Conservation (phyloP, 2,888 invertebrate species). For the Epirrita christyi region DNA sequence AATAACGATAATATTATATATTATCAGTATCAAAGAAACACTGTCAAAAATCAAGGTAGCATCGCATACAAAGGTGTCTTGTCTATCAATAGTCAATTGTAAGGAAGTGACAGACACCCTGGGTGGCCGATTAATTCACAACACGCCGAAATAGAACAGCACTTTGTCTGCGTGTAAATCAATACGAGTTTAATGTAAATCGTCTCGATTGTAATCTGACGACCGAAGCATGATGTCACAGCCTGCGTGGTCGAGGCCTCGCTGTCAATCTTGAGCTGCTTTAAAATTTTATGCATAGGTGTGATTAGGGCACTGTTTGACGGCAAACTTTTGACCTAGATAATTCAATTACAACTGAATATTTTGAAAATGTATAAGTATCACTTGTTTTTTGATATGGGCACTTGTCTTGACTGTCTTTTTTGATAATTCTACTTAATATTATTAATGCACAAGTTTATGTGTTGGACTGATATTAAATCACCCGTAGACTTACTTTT, state of each 20-base stretch:
- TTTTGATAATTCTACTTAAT: no score
- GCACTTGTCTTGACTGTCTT: no score
- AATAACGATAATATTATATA: background rate
- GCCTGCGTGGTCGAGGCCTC: constrained; percentile 51
- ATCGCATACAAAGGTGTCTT: constrained; percentile 18
- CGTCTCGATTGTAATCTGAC: constrained; percentile 73
- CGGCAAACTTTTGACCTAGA: background rate
- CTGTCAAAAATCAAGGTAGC: constrained; percentile 29
- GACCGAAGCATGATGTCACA: constrained; percentile 67
- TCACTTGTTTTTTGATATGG: background rate
- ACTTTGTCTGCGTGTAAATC: constrained; percentile 67
- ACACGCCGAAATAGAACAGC: constrained; percentile 61
- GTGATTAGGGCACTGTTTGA: background rate
- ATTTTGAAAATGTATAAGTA: no score
- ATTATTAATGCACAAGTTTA: no score
- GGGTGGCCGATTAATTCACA: constrained; percentile 71
- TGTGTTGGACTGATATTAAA: background rate
- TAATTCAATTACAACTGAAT: background rate
- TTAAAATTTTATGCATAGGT: constrained; percentile 44
- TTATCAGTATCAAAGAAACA: constrained; percentile 11
- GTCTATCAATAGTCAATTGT: constrained; percentile 24
- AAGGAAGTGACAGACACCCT: constrained; percentile 40
- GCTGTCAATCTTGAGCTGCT: constrained; percentile 44
- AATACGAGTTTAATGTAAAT: constrained; percentile 78
- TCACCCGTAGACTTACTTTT: no score